A percentile compares a stretch with the other conserved stretches of the same genome.
Evolutionary conservation across 2,797 vertebrate genomes (phyloP).

Genomic region (Tokudaia muenninki): DNA sequence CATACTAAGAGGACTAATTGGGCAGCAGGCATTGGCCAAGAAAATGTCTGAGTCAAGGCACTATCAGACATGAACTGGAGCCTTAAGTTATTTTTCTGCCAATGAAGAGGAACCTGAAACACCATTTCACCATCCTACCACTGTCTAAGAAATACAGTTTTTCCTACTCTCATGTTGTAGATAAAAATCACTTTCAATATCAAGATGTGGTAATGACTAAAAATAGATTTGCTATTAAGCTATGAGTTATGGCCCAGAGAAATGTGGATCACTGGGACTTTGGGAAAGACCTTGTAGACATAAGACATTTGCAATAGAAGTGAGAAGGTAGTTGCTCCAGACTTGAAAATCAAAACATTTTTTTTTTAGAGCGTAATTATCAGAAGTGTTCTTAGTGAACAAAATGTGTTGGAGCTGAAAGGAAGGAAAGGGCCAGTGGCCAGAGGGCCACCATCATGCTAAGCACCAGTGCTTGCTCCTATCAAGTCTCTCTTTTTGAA

Average conservation of each 20-base stretch:
- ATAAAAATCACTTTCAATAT: neutral
- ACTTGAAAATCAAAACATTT: neutral
- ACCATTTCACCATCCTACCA: neutral
- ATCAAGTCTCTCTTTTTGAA: neutral
- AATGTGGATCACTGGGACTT: neutral
- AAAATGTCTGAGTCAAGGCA: neutral
- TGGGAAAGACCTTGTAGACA: neutral
- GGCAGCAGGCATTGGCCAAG: neutral
- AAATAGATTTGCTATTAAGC: neutral
- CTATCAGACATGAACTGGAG: neutral
- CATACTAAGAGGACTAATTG: neutral
- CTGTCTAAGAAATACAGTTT: neutral
- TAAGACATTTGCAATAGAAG: neutral
- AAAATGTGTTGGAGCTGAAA: neutral
- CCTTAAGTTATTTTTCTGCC: neutral
- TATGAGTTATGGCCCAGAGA: neutral
- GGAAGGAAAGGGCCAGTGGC: neutral
- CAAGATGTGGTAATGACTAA: neutral
- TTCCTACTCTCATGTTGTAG: neutral
- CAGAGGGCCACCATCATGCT: accelerated
- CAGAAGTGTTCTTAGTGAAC: neutral
- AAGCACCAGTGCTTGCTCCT: neutral
- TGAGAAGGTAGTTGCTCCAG: neutral
- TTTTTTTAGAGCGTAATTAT: neutral
- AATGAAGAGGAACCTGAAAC: neutral